Percentiles rank a stretch among this genome's conserved stretches.
Conservation (phyloP, 2,888 invertebrate species). For the Drosophila limbata region DNA sequence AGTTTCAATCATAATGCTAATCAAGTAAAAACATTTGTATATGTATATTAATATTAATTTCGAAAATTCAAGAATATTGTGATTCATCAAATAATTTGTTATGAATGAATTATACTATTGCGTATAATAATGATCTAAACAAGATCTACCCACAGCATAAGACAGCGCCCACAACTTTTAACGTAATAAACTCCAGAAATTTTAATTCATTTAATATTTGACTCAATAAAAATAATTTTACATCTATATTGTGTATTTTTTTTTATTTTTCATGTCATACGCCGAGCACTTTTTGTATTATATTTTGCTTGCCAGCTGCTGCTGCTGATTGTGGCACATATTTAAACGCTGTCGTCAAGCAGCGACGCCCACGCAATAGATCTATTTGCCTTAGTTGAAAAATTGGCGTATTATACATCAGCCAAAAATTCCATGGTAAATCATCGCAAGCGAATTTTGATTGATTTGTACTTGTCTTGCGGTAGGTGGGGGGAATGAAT, state of each 20-base stretch:
- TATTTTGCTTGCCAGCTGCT: conserved; percentile 34
- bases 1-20: not conserved
- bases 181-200: conserved; percentile 19
- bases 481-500: conserved; percentile 18
- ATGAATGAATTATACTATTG: conserved; percentile 38
- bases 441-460: conserved; percentile 67
- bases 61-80: conserved; percentile 12
- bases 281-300: conserved; percentile 34
- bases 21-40: not conserved
- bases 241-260: conserved; percentile 16
- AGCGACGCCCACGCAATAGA: conserved; percentile 51
- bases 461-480: conserved; percentile 60
- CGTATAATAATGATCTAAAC: conserved; percentile 19
- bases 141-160: conserved; percentile 33
- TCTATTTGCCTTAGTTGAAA: conserved; percentile 69
- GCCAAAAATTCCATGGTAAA: conserved; percentile 73
- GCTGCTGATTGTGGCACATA: conserved; percentile 34
- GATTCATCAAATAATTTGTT: conserved; percentile 41
- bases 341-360: conserved; percentile 64
- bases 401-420: conserved; percentile 67
- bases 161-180: conserved; percentile 32
- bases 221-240: conserved; percentile 44
- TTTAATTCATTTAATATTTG: conserved; percentile 46
- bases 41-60: not conserved
- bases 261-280: conserved; percentile 28